These are phyloP conservation scores for Morone saxatilis DNA, from an alignment of 2,113 vertebrate species.

Conservation along the genomic window DNA sequence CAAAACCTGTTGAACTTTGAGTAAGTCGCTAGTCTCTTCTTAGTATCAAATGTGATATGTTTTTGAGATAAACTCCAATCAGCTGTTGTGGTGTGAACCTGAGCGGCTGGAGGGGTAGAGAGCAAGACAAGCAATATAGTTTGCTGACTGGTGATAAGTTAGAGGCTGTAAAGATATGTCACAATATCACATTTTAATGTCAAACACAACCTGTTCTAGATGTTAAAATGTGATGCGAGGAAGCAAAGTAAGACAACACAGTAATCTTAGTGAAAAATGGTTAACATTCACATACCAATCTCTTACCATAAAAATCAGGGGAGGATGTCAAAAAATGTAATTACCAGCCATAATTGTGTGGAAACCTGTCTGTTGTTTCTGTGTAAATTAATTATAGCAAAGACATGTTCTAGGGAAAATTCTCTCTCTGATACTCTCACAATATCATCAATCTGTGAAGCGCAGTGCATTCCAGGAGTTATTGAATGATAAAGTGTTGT, in stretches of 20 bases:
- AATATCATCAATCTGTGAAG: constrained; percentile 10
- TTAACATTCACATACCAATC: background rate
- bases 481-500: constrained; percentile 19
- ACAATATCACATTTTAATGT: background rate
- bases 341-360: background rate
- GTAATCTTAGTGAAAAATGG: constrained; percentile 3
- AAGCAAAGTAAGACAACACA: background rate
- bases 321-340: constrained; percentile 24
- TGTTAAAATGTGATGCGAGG: background rate
- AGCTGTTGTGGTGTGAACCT: background rate
- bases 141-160: background rate
- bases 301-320: background rate
- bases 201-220: background rate
- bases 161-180: background rate
- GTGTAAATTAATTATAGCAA: constrained; percentile 26
- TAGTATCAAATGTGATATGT: background rate
- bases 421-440: background rate
- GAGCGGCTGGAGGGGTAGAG: background rate
- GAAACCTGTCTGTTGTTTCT: constrained; percentile 37
- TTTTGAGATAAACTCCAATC: background rate
- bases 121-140: background rate
- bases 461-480: constrained; percentile 25
- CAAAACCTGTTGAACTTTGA: no score
- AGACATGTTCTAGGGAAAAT: background rate
- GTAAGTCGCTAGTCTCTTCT: background rate